Evolutionary conservation across 64 coral and sea anemone species (phyloP).

Genomic region (Dendronephthya gigantea): DNA sequence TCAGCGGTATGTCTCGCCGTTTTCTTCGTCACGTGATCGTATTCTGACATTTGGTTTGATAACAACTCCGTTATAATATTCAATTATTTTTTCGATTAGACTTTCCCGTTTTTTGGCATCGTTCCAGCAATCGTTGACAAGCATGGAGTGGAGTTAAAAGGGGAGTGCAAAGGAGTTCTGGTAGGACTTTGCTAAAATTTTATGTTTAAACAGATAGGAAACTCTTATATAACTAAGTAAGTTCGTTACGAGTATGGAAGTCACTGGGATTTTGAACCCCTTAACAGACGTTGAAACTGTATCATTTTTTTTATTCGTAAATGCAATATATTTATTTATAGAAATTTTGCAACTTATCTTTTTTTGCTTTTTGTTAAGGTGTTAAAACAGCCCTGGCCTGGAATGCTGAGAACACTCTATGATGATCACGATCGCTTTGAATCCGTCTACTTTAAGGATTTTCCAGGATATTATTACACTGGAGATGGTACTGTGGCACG

Average conservation of each 20-base stretch:
- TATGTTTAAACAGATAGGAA: no score
- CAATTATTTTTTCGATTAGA: conserved; percentile 30
- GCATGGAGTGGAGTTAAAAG: conserved; percentile 76
- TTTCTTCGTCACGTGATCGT: neutral
- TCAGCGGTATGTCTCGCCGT: conserved; percentile 75
- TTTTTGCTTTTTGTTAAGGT: conserved; percentile 57
- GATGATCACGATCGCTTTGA: conserved; percentile 84
- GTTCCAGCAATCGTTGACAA: conserved; percentile 82
- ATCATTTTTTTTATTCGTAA: no score
- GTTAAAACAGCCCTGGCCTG: conserved; percentile 92
- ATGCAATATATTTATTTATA: no score
- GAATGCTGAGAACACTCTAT: conserved; percentile 93
- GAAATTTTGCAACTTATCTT: no score
- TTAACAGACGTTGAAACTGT: no score
- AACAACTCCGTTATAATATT: neutral
- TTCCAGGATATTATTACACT: conserved; percentile 79
- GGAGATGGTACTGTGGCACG: conserved; percentile 77
- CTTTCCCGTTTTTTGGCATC: conserved; percentile 94
- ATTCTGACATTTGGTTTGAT: neutral
- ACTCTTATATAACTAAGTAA: no score
- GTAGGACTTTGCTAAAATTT: no score
- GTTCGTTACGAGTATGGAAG: no score
- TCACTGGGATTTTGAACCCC: no score
- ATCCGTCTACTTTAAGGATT: conserved; percentile 82
- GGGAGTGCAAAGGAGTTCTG: conserved; percentile 78